phyloP scores from a whole-genome alignment of 2,113 vertebrate genomes.

The Prolemur simus region DNA sequence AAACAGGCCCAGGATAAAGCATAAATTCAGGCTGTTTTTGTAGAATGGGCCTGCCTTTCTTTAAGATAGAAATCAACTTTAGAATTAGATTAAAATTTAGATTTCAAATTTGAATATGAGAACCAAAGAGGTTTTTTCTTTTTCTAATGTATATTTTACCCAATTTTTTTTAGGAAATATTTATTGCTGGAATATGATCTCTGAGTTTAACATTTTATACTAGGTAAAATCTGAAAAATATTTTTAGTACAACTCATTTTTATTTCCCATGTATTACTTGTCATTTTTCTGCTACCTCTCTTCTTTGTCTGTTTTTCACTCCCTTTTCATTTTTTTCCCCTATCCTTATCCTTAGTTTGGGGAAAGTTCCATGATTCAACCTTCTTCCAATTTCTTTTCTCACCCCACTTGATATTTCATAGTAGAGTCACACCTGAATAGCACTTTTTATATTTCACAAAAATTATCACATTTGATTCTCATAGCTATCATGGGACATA shows the following conservation, averaged over 20 bases:
- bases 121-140: neutral
- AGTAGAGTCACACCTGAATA: neutral
- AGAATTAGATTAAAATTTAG: neutral
- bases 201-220: neutral
- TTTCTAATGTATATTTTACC: neutral
- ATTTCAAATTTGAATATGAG: constrained; percentile 37
- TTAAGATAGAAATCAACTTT: constrained; percentile 13
- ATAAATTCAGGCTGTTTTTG: neutral
- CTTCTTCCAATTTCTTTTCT: neutral
- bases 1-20: neutral
- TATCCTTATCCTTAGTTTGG: neutral
- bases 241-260: neutral
- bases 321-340: neutral
- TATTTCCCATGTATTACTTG: neutral
- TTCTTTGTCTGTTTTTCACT: neutral
- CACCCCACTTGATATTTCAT: neutral
- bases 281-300: neutral
- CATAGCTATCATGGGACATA: neutral
- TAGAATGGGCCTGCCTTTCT: neutral
- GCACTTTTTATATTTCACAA: neutral
- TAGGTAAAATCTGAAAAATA: constrained; percentile 22
- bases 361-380: neutral
- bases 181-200: neutral
- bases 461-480: neutral
- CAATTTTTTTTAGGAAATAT: neutral